Conservation (phyloP, 2,113 vertebrate genomes). For the Anoplopoma fimbria region DNA sequence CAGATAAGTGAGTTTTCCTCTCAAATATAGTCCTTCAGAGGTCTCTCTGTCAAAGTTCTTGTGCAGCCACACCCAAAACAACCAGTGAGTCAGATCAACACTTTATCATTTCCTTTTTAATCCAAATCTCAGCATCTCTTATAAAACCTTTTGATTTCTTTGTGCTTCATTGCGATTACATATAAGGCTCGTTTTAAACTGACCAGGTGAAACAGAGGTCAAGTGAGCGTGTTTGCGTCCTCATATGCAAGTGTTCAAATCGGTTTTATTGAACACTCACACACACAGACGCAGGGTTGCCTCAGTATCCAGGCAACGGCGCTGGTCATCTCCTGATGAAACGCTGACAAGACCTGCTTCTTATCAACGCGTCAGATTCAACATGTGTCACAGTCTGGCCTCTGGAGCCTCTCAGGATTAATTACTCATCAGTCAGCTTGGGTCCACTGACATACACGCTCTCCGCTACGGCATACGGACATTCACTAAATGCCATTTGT, state of each 20-base stretch:
- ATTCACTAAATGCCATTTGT: slow-evolving; percentile 17
- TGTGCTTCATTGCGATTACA: neutral
- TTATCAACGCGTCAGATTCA: slow-evolving; percentile 60
- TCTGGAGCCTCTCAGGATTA: slow-evolving; percentile 53
- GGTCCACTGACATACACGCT: neutral
- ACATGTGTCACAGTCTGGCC: slow-evolving; percentile 37
- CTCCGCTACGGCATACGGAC: neutral
- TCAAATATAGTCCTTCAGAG: slow-evolving; percentile 24
- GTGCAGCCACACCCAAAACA: slow-evolving; percentile 39
- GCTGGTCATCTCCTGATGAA: slow-evolving; percentile 60
- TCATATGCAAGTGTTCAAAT: slow-evolving; percentile 25
- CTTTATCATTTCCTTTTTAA: slow-evolving; percentile 16
- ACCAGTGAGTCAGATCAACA: slow-evolving; percentile 16
- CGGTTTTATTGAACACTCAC: neutral
- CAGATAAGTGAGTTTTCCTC: slow-evolving; percentile 37
- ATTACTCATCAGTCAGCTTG: slow-evolving; percentile 46
- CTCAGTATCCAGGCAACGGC: slow-evolving; percentile 75
- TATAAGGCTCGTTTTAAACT: neutral
- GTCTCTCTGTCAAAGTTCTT: slow-evolving; percentile 21
- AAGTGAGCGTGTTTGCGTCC: neutral
- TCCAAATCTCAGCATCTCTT: slow-evolving; percentile 7
- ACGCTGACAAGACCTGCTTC: slow-evolving; percentile 36
- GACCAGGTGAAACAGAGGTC: neutral
- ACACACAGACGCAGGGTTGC: slow-evolving; percentile 17
- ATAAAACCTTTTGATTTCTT: neutral